Evolutionary conservation across 2,888 invertebrate genomes (phyloP), one percentile per base, ranked within the genome.

Genomic region (Agrotis clavis): DNA sequence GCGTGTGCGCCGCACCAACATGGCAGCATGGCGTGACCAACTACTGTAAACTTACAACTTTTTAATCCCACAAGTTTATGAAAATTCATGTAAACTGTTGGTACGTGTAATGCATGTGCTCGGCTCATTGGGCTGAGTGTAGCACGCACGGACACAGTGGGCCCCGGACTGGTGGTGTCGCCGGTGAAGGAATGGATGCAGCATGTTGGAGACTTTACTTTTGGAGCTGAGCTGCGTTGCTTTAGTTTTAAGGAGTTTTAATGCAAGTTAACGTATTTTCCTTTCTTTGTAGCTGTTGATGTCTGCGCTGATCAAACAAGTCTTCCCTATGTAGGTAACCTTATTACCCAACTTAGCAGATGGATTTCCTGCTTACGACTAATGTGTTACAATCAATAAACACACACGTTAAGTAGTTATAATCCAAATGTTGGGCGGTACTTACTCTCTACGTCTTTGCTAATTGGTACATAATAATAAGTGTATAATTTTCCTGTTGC

Each of bases 71-170:
- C 18, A 59, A 41, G 51, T 21, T 18, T 68, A 80, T 82, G 50
- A 71, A 74, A 71, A 71, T 67, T 73, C 60, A 80, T 73, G 63
- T 61, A 62, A 73, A 80, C 57, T 57, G 53, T 48, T 75, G 14
- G 51, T 69, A 80, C 69, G 25, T 54, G 45, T 73, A 72, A 63
- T 64, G 50, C 30, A 53, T 57, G 45, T 51, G 59, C 63, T 18
- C 59, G 53, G 30, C 35, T 67, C 74, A 73, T 51, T 65, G 60
- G 11, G 51, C 59, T 79, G 18, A 67, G 48, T 64, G 48, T 19
- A 48, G 51, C 45, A 54, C 30, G 50, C 19, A 9, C 19, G 25
- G 56, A 48, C 25, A 51, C 19, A 2, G 25, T n/a, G 25, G 9
- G 35, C 13, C 1, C 25, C 7, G 21, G 25, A 53, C 53, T 53